Conservation (phyloP, 2,888 invertebrate species). For the Phaedon cochleariae region DNA sequence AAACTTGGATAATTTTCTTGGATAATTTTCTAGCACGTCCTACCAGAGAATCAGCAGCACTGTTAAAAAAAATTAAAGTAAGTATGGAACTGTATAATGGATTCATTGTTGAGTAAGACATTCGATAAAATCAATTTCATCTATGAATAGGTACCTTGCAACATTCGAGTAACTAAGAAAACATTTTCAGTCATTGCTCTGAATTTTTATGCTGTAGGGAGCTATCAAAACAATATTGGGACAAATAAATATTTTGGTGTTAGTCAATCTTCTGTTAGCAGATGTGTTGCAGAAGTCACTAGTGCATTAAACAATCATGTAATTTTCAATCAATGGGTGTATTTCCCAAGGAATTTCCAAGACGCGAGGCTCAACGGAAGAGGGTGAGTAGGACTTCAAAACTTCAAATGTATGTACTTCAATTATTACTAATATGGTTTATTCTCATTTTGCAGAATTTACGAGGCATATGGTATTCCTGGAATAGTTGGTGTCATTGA, state of each 20-base stretch:
- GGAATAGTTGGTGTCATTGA: constrained; percentile 4
- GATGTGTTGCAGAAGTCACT: no score
- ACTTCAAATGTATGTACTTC: not conserved
- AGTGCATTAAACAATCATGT: no score
- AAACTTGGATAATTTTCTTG: not conserved
- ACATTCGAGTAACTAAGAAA: no score
- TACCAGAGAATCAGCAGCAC: not conserved
- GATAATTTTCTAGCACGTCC: not conserved
- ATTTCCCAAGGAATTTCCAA: constrained; percentile 7
- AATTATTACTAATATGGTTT: not conserved
- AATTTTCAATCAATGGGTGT: constrained; percentile 8
- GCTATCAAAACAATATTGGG: constrained; percentile 2
- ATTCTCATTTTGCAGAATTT: not conserved
- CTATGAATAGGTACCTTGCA: not conserved
- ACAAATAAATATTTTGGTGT: not conserved
- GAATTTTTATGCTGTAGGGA: not conserved
- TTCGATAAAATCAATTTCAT: not conserved
- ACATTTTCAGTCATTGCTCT: no score
- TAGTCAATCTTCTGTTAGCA: not conserved
- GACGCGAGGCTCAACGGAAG: not conserved
- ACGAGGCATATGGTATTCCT: constrained; percentile 1
- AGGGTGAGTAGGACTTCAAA: constrained; percentile 1
- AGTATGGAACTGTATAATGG: no score
- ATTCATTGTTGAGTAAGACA: constrained; percentile 2
- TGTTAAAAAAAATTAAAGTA: not conserved